Evolutionary conservation across 2,797 vertebrate species (phyloP).

Genomic region (Pyrocephalus nanus): DNA sequence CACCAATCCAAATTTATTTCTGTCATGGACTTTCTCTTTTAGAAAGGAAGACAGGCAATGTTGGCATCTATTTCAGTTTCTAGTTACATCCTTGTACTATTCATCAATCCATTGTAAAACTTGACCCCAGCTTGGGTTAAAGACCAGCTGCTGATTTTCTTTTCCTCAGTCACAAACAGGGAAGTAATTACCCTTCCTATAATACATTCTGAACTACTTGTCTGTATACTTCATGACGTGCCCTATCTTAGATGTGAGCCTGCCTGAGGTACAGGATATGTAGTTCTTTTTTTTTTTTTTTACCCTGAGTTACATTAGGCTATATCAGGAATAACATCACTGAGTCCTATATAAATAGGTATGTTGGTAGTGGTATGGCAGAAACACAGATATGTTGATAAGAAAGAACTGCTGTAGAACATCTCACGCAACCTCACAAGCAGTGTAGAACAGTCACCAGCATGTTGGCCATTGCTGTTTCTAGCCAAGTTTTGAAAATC

Average conservation of each 20-base stretch:
- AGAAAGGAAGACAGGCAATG: background rate
- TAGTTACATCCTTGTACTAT: background rate
- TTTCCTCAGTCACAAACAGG: background rate
- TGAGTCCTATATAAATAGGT: background rate
- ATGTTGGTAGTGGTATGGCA: background rate
- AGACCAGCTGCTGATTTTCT: background rate
- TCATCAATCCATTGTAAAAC: background rate
- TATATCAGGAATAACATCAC: background rate
- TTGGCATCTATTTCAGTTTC: background rate
- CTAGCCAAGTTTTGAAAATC: background rate
- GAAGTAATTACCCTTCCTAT: background rate
- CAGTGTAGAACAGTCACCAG: background rate
- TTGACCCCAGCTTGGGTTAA: background rate
- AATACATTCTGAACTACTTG: background rate
- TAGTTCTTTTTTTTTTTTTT: background rate
- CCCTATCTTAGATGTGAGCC: background rate
- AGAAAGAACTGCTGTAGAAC: background rate
- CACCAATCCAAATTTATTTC: background rate
- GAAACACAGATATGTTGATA: background rate
- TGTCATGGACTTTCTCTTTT: background rate
- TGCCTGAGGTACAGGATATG: background rate
- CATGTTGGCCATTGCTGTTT: background rate
- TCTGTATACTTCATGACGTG: background rate
- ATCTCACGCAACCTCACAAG: background rate
- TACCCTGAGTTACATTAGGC: background rate